phyloP scores from a whole-genome alignment of 2,888 invertebrate genomes.

The Philhelius pedissequus region DNA sequence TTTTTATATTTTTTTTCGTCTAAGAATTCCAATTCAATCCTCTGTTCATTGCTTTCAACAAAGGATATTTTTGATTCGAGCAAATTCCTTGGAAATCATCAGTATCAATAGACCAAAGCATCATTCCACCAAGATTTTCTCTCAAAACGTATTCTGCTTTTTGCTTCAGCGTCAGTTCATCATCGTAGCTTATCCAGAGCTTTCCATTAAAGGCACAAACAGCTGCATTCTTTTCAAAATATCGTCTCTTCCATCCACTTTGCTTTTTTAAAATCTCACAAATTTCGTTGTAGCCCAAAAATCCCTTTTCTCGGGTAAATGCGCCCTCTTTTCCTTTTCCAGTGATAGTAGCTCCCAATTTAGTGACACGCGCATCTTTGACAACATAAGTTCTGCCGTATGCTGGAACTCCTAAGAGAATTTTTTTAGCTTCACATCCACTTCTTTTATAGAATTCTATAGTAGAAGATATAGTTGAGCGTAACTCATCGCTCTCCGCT shows the following conservation, averaged over 20 bases:
- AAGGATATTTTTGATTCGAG: constrained; percentile 74
- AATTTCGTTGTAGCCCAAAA: constrained; percentile 71
- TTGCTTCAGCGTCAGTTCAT: constrained; percentile 73
- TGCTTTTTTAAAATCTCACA: constrained; percentile 68
- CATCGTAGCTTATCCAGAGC: constrained; percentile 79
- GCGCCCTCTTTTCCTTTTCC: constrained; percentile 70
- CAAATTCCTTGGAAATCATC: constrained; percentile 79
- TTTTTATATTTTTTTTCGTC: background rate
- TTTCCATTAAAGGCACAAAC: constrained; percentile 76
- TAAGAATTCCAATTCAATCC: constrained; percentile 35
- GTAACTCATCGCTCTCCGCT: constrained; percentile 56
- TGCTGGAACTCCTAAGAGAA: constrained; percentile 78
- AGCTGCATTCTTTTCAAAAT: constrained; percentile 71
- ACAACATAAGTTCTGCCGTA: constrained; percentile 78
- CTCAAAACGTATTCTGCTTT: constrained; percentile 77
- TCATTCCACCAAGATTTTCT: constrained; percentile 79
- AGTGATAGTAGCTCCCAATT: constrained; percentile 73
- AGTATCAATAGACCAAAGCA: constrained; percentile 81
- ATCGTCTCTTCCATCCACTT: constrained; percentile 73
- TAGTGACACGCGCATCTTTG: constrained; percentile 72
- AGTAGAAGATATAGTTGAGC: constrained; percentile 67
- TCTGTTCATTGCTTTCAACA: constrained; percentile 75
- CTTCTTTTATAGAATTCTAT: constrained; percentile 76
- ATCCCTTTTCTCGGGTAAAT: constrained; percentile 71
- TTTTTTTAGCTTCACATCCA: constrained; percentile 76